Conservation (phyloP, 92 coral and sea anemone genomes). For the Umimayanthus kanabou region DNA sequence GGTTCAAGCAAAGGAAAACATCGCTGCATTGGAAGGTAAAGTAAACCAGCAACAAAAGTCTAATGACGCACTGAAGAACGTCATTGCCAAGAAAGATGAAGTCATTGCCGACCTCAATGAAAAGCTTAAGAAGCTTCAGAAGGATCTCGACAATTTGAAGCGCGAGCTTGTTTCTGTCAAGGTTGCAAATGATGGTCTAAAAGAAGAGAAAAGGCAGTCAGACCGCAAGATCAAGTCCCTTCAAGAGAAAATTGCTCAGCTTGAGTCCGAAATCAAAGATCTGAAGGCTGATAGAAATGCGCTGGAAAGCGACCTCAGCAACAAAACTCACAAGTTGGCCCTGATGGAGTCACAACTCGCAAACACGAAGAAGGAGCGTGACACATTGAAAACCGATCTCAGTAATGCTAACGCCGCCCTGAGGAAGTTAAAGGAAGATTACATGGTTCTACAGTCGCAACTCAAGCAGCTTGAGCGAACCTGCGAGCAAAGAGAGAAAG, state of each 20-base stretch:
- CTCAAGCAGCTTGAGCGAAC: conserved; percentile 66
- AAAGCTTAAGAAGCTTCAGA: conserved; percentile 80
- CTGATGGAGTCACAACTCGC: conserved; percentile 76
- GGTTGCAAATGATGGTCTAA: conserved; percentile 65
- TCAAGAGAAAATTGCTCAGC: conserved; percentile 52
- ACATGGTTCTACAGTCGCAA: conserved; percentile 58
- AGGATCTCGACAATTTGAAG: conserved; percentile 67
- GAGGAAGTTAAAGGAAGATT: conserved; percentile 79
- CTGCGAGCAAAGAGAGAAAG: conserved; percentile 64
- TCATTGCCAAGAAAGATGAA: conserved; percentile 76
- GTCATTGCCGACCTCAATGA: conserved; percentile 68
- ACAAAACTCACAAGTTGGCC: conserved; percentile 80
- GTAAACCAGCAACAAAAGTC: conserved; percentile 69
- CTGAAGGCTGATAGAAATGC: conserved; percentile 83
- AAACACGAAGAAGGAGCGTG: conserved; percentile 74
- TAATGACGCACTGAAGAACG: conserved; percentile 67
- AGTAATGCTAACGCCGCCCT: conserved; percentile 54
- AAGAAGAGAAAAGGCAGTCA: conserved; percentile 71
- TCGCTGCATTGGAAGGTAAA: conserved; percentile 64
- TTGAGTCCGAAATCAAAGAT: conserved; percentile 75
- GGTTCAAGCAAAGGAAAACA: conserved; percentile 73
- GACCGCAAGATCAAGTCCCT: conserved; percentile 75
- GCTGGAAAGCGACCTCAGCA: conserved; percentile 81
- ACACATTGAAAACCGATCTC: conserved; percentile 65
- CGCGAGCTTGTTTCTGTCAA: conserved; percentile 73